These are phyloP conservation scores for Athrips mouffetella DNA, from an alignment of 2,888 invertebrate genomes.

Conservation along the genomic window DNA sequence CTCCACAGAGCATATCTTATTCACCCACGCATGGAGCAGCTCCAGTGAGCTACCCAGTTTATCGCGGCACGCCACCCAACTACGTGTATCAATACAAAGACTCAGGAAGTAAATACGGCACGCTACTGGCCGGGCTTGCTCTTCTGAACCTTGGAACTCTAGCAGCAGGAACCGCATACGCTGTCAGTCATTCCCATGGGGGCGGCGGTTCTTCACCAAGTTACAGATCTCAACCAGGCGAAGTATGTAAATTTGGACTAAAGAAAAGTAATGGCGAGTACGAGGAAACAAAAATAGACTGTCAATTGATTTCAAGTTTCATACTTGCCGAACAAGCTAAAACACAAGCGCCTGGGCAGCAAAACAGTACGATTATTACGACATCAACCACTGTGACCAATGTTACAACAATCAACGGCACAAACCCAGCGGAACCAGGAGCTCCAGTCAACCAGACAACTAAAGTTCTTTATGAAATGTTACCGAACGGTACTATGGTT, in stretches of 20 bases:
- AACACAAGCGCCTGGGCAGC: conserved; percentile 33
- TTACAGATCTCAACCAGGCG: conserved; percentile 54
- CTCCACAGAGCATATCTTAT: conserved; percentile 60
- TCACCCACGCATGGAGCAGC: conserved; percentile 46
- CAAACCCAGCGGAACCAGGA: conserved; percentile 30
- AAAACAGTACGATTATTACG: conserved; percentile 41
- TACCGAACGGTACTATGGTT: conserved; percentile 59
- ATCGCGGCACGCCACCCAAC: conserved; percentile 55
- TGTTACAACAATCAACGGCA: conserved; percentile 49
- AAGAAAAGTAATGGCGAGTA: conserved; percentile 64
- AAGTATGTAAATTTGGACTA: conserved; percentile 62
- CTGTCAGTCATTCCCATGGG: conserved; percentile 35
- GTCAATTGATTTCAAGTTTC: conserved; percentile 61
- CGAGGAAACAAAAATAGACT: conserved; percentile 65
- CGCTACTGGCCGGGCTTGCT: conserved; percentile 59
- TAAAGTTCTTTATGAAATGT: conserved; percentile 43
- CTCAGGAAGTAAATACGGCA: conserved; percentile 67
- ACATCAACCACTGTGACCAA: conserved; percentile 58
- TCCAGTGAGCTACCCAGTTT: conserved; percentile 55
- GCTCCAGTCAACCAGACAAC: conserved; percentile 21
- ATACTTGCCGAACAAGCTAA: conserved; percentile 48
- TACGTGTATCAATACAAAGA: conserved; percentile 65
- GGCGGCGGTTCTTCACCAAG: conserved; percentile 14
- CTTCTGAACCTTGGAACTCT: conserved; percentile 63
- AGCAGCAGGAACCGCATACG: conserved; percentile 47